Base-by-base conservation (phyloP, 2,888 invertebrate genomes). In the Encarsia formosa region DNA sequence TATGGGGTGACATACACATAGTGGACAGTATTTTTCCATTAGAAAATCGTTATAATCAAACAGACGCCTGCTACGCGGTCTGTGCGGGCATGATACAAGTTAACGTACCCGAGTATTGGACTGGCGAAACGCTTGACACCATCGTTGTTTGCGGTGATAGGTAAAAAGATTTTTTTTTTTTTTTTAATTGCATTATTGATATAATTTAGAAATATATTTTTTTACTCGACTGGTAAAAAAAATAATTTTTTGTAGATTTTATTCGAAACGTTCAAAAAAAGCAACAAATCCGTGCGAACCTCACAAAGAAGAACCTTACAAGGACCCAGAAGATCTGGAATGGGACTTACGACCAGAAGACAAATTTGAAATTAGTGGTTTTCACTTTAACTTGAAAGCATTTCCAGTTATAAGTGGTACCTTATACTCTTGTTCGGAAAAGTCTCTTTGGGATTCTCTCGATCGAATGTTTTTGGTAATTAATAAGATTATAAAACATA, bases 1-100 rank as follows among this genome's bases (percentile, higher is more conserved):
- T 88, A 1, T 82, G 84, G 80, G 85, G 86, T 1, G 78, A 78
- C 26, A 63, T 86, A 15, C 84, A 85, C 72, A 84, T 85, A 3
- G 69, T 76, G 45, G 81, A 83, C 29, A 62, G 68, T 0, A 77
- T 77, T 57, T 87, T 87, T 65, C 72, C 75, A 0, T 67, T 70
- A 13, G 63, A 65, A 2, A 69, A 78, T 39, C 79, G 84, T 4
- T 85, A 85, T 0, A 83, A 82, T 59, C 87, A 87, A 65, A 79
- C 80, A 35, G 71, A 81, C 40, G 81, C 81, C 11, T 81, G 81
- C 24, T 79, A 79, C 64, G 81, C 82, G 13, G 73, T 85, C 20
- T 67, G 65, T 43, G 69, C 70, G 1, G 71, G 69, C 2, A 71
- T 71, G 71, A 63, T 63, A 16, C 59, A 65, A 18, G 62, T 71